These are phyloP conservation scores for Lingula anatina DNA, from an alignment of 2,888 invertebrate species.

Conservation along the genomic window DNA sequence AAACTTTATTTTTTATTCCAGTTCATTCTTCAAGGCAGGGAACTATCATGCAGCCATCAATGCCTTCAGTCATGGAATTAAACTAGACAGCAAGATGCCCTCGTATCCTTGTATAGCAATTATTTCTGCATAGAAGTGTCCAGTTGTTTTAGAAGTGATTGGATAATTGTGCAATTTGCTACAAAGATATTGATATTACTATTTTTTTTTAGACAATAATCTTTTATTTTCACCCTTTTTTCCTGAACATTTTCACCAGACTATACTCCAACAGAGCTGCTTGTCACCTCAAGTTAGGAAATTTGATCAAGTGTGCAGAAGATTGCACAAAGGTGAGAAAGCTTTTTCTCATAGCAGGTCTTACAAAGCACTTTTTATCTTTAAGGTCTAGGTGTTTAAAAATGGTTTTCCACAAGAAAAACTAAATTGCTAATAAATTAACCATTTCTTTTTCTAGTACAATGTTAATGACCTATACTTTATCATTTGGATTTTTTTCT, in stretches of 20 bases:
- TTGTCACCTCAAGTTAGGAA: slow-evolving; percentile 72
- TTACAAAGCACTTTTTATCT: background rate
- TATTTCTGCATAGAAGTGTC: too few relatives aligned
- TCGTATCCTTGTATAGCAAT: slow-evolving; percentile 57
- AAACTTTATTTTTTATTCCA: too few relatives aligned
- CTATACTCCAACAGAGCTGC: slow-evolving; percentile 72
- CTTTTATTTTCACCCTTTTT: background rate
- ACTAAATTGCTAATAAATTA: too few relatives aligned
- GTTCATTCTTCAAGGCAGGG: slow-evolving; percentile 67
- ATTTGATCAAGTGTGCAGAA: slow-evolving; percentile 66
- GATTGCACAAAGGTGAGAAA: slow-evolving; percentile 59
- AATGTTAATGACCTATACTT: too few relatives aligned
- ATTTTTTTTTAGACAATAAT: too few relatives aligned
- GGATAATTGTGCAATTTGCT: too few relatives aligned
- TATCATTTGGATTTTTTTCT: too few relatives aligned
- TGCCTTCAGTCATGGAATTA: slow-evolving; percentile 74
- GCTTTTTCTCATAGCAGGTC: background rate
- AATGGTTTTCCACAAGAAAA: too few relatives aligned
- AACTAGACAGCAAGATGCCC: slow-evolving; percentile 67
- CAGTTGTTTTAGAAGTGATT: too few relatives aligned
- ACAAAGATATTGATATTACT: too few relatives aligned
- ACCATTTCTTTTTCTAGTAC: too few relatives aligned
- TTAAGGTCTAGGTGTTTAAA: background rate
- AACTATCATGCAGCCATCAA: slow-evolving; percentile 77
- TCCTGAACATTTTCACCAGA: slow-evolving; percentile 14